Evolutionary conservation across 2,797 vertebrate genomes (phyloP), one percentile per base, ranked within the genome.

Genomic region (Champsocephalus esox): DNA sequence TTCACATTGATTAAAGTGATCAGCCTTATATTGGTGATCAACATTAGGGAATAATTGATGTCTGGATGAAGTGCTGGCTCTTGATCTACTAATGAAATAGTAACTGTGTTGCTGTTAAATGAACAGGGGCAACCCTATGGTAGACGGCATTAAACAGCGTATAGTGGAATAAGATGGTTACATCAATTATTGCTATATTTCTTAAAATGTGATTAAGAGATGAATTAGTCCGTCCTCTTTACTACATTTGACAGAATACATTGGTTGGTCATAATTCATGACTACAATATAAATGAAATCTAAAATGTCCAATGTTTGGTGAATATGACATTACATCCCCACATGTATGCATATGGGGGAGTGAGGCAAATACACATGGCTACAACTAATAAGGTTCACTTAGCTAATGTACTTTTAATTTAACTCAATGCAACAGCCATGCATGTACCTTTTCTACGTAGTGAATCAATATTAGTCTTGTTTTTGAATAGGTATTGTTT

Each of bases 381-480:
- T 14, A 16, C 14, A 61, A 13, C 66, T 61, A 17, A 14, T 46
- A 4, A 24, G 5, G 3, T 41, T 41, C 9, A 67, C 50, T n/a
- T 11, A 14, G 9, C 21, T 57, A 54, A 24, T 56, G 3, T 61
- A 13, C 9, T 17, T 73, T 67, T n/a, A 34, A 75, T 54, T 66
- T 1, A 63, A 12, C 43, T 1, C 9, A 19, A 10, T 24, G 1
- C 32, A 60, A 43, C 45, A 19, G 13, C 16, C 2, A 1, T 43
- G 41, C 24, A 64, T 7, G 8, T 52, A 8, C 1, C 64, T 3
- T n/a, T 19, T 60, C 62, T 59, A 38, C 48, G 0, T 44, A 41
- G 13, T 50, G 14, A 12, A 52, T 65, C 7, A 3, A 38, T 50
- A 14, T 62, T 34, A 24, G 16, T n/a, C 49, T 55, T 60, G 17